These are phyloP conservation scores for Didymodactylos carnosus DNA, from an alignment of 2,888 invertebrate genomes.

Conservation along the genomic window DNA sequence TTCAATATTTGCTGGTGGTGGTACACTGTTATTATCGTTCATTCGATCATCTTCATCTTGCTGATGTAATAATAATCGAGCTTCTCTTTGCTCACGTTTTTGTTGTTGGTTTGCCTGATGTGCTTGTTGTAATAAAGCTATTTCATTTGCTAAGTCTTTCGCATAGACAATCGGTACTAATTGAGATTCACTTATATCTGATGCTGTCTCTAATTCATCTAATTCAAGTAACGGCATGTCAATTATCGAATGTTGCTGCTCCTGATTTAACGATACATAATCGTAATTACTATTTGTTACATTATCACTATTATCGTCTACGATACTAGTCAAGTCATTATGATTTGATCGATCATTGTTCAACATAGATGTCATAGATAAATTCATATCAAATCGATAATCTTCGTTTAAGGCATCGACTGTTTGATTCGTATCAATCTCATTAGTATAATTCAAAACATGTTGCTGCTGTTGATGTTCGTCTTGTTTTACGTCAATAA, in stretches of 20 bases:
- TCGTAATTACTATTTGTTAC: not conserved
- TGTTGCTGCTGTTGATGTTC: not conserved
- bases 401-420: no score
- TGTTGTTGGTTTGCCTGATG: not conserved
- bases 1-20: not conserved
- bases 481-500: not conserved
- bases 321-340: no score
- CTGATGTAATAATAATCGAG: not conserved
- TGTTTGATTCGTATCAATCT: not conserved
- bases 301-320: not conserved
- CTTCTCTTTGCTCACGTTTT: no score
- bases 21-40: not conserved
- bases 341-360: no score
- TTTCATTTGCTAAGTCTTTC: not conserved
- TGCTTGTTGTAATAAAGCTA: not conserved
- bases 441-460: not conserved
- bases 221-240: not conserved
- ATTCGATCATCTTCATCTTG: not conserved
- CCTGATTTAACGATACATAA: not conserved
- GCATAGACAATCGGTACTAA: not conserved
- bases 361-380: no score
- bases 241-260: not conserved
- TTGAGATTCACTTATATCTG: not conserved
- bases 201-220: not conserved
- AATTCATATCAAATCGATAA: not conserved